These are phyloP conservation scores for Rhorus exstirpatorius DNA, from an alignment of 2,888 invertebrate species.

Conservation along the genomic window DNA sequence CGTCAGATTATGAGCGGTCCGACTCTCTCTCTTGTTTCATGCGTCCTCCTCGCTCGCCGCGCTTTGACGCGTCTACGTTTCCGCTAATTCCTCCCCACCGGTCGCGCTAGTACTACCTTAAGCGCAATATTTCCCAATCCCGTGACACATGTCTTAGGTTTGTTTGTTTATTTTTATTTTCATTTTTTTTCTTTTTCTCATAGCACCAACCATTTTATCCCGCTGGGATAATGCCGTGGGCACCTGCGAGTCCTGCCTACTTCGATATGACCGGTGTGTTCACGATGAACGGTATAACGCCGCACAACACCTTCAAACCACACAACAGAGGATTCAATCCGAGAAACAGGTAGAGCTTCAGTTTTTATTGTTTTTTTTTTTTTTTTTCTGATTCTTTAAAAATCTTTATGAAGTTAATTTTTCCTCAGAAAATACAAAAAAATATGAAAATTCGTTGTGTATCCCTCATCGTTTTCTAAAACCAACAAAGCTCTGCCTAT, in stretches of 20 bases:
- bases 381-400: background rate
- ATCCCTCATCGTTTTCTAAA: too few relatives aligned
- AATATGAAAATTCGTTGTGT: too few relatives aligned
- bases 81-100: too few relatives aligned
- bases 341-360: slow-evolving; percentile 83
- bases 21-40: too few relatives aligned
- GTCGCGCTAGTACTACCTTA: too few relatives aligned
- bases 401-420: background rate
- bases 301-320: slow-evolving; percentile 89
- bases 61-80: too few relatives aligned
- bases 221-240: slow-evolving; percentile 88
- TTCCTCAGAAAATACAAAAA: too few relatives aligned
- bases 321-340: slow-evolving; percentile 86
- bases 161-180: slow-evolving; percentile 10
- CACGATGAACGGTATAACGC: slow-evolving; percentile 91
- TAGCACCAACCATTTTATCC: slow-evolving; percentile 90
- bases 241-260: slow-evolving; percentile 87
- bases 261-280: slow-evolving; percentile 91
- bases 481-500: too few relatives aligned
- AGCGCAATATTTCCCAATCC: background rate
- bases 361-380: background rate
- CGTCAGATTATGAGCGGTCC: too few relatives aligned
- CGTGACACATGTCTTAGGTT: slow-evolving; percentile 16
- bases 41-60: too few relatives aligned
- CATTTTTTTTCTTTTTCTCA: slow-evolving; percentile 72